Base-by-base conservation (phyloP, 2,797 vertebrate genomes). In the Schizothorax lantsangensis region DNA sequence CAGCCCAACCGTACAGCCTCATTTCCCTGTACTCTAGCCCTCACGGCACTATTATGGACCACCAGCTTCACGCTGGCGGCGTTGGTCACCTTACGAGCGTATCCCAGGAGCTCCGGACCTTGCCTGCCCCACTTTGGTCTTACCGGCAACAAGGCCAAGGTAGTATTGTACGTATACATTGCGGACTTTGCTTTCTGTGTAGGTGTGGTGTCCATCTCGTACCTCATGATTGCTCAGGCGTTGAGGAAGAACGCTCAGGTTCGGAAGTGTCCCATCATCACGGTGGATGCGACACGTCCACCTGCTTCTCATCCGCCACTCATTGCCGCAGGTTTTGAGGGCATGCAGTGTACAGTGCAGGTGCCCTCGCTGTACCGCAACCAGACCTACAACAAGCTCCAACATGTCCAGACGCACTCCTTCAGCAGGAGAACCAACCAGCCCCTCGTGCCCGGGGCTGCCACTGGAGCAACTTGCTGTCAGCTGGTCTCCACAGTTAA, bases 101-200 rank as follows among this genome's bases (percentile, higher is more conserved):
- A 89, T 33, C 95, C 95, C 0, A 94, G 92, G 9, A 91, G 95
- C 89, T 96, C 97, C 11, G 97, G 95, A 5, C 97, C 97, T 75
- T 99, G 98, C 92, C 93, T 99, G 85, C 98, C 98, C 9, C 95
- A 98, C 93, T 96, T 98, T 86, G 96, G 97, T 84, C 93, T 97
- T 0, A 91, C 94, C 8, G 92, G 94, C 0, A 93, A 95, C 0
- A 94, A 94, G 59, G 97, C 96, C 81, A 95, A 94, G 87, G 92
- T 97, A 12, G 93, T 98, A 79, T 92, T 98, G 85, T 98, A 97
- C 0, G 94, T 99, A 59, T 99, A 99, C 40, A 94, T 98, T 80
- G 95, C 96, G 0, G 98, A 99, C 92, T 99, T 99, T 89, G 94
- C 97, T 86, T 97, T 97, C 81, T 99, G 98, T 2, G 96, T 99